Percentiles rank a stretch among this genome's conserved stretches.
These are phyloP conservation scores for Cosmia pyralina DNA, from an alignment of 2,888 invertebrate species.

Conservation along the genomic window DNA sequence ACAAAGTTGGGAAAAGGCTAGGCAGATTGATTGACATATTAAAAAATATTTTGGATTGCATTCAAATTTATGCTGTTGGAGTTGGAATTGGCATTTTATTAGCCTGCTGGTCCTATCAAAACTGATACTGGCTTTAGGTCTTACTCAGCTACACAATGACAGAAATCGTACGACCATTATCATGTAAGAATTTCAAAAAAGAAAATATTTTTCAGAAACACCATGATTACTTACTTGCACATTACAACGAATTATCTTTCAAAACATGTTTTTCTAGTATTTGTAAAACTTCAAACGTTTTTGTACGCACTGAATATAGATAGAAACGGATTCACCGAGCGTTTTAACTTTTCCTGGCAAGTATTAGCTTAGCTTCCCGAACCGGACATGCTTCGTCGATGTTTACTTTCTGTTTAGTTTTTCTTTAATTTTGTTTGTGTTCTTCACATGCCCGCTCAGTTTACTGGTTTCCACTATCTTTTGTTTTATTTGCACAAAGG, in stretches of 20 bases:
- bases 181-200: background rate
- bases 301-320: slow-evolving; percentile 47
- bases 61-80: background rate
- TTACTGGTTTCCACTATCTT: slow-evolving; percentile 64
- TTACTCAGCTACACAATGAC: too few relatives aligned
- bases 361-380: slow-evolving; percentile 69
- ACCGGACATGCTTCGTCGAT: slow-evolving; percentile 63
- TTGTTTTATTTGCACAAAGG: slow-evolving; percentile 63
- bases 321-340: slow-evolving; percentile 48
- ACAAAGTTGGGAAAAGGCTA: too few relatives aligned
- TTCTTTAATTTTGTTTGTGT: slow-evolving; percentile 75
- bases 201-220: background rate
- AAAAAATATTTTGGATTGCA: background rate
- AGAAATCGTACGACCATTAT: too few relatives aligned
- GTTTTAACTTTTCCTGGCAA: slow-evolving; percentile 61
- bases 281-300: slow-evolving; percentile 10
- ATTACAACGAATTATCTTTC: background rate
- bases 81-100: too few relatives aligned
- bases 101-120: background rate
- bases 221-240: background rate
- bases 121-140: background rate
- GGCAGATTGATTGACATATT: too few relatives aligned
- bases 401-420: slow-evolving; percentile 74
- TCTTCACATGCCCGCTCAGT: slow-evolving; percentile 66
- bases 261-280: slow-evolving; percentile 9